Evolutionary conservation across 2,888 invertebrate species (phyloP), one percentile per base, ranked within the genome.

Genomic region (Drosophila melanosoma): DNA sequence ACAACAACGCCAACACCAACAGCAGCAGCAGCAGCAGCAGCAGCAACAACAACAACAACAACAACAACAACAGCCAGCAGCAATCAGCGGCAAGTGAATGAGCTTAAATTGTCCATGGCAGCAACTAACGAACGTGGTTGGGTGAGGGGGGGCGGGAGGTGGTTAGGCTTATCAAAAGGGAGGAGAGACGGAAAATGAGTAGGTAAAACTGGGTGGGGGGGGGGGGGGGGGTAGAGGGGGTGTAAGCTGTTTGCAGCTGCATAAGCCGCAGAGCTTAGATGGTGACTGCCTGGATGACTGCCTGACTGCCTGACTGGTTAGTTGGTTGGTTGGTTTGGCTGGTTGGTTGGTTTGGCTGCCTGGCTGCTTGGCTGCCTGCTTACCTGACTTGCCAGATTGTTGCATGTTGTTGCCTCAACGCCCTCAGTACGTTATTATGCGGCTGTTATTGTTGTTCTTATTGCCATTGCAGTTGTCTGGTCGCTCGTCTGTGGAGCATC

Each of bases 401-500:
- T 86, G 82, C 87, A 83, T 80, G 89, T 85, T 83, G 89, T 72
- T 81, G 83, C 69, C 77, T 66, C 70, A 82, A 83, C 90, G 88
- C 86, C 86, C 86, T 89, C 86, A 87, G 86, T 86, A 89, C 77
- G 88, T 76, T 87, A 85, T 89, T 87, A 85, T 82, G 79, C 61
- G 79, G 83, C 80, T 77, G 59, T 56, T 82, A 54, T 67, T 72
- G 80, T 63, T 74, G 61, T 38, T 73, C 70, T 33, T 69, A 64
- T 61, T 63, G 68, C 32, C 69, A 74, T 33, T 67, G 53, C 42
- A 74, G 79, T 69, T 79, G 79, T 74, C 67, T 74, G 71, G 77
- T 83, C 83, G 82, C 80, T 85, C 87, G 83, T 90, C 90, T 91
- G 80, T 91, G 92, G 92, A 91, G 92, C 90, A 87, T 83, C 87